A percentile compares a stretch with the other conserved stretches of the same genome.
phyloP scores from a whole-genome alignment of 2,888 invertebrate genomes.

The Argyresthia albistria region DNA sequence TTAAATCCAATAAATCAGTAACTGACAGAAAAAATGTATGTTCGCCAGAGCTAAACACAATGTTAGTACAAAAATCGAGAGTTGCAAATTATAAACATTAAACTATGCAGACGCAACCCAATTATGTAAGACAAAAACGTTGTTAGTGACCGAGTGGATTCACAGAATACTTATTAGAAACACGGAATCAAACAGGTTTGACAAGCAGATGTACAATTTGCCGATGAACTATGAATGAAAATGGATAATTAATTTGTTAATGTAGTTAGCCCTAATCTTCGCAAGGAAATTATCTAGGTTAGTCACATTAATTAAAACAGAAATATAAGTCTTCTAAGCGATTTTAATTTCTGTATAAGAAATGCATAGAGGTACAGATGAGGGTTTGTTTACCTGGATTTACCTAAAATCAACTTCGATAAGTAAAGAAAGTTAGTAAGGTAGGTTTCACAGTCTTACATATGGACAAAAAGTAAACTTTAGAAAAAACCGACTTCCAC shows the following conservation, averaged over 20 bases:
- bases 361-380: not conserved
- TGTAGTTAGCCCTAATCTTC: not conserved
- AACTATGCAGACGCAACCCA: not conserved
- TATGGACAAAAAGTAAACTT: no score
- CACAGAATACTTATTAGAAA: slow-evolving; percentile 7
- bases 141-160: slow-evolving; percentile 18
- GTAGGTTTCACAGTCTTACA: no score
- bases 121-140: slow-evolving; percentile 24
- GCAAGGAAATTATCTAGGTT: not conserved
- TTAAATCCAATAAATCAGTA: not conserved
- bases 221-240: not conserved
- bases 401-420: no score
- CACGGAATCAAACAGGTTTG: not conserved
- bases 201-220: not conserved
- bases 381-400: no score
- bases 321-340: not conserved
- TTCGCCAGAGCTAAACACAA: not conserved
- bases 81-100: slow-evolving; percentile 1
- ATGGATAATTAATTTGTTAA: not conserved
- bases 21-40: not conserved
- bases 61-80: not conserved
- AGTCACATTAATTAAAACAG: no score
- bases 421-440: no score
- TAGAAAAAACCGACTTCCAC: no score
- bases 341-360: not conserved